These are phyloP conservation scores for Acinonyx jubatus DNA, from an alignment of 2,113 vertebrate species.

Conservation along the genomic window DNA sequence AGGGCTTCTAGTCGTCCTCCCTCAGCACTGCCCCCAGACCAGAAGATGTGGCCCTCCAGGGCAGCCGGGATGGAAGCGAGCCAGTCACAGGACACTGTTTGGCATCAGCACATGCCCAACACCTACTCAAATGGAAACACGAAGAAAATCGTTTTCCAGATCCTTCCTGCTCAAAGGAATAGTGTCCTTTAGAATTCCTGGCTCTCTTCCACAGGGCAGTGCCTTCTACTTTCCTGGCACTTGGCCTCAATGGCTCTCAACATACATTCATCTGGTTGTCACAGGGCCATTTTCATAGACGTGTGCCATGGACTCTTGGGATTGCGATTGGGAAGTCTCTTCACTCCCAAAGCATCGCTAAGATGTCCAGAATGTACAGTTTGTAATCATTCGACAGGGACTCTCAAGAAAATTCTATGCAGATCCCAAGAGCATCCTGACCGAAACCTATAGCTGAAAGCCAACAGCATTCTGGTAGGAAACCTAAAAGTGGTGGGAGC, in stretches of 20 bases:
- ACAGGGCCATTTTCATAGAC: not conserved
- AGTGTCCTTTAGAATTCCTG: conserved; percentile 16
- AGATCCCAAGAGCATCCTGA: not conserved
- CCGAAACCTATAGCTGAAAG: not conserved
- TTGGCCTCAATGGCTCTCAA: not conserved
- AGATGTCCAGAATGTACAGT: not conserved
- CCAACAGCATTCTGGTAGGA: not conserved
- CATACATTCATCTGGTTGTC: not conserved
- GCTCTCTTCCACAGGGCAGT: not conserved
- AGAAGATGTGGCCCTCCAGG: not conserved
- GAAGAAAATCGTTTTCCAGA: conserved; percentile 25
- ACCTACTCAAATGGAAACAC: conserved; percentile 42
- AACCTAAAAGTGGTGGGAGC: not conserved
- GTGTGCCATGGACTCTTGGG: not conserved
- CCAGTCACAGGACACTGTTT: not conserved
- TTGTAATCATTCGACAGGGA: not conserved
- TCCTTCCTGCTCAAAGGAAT: conserved; percentile 49
- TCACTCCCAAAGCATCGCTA: not conserved
- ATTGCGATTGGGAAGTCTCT: not conserved
- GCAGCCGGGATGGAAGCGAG: not conserved
- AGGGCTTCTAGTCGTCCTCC: not conserved
- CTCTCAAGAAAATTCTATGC: not conserved
- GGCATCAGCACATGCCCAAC: not conserved
- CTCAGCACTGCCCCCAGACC: not conserved
- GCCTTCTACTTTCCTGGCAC: not conserved